These are phyloP conservation scores for Ciconia maguari DNA, from an alignment of 2,113 vertebrate species.

Conservation along the genomic window DNA sequence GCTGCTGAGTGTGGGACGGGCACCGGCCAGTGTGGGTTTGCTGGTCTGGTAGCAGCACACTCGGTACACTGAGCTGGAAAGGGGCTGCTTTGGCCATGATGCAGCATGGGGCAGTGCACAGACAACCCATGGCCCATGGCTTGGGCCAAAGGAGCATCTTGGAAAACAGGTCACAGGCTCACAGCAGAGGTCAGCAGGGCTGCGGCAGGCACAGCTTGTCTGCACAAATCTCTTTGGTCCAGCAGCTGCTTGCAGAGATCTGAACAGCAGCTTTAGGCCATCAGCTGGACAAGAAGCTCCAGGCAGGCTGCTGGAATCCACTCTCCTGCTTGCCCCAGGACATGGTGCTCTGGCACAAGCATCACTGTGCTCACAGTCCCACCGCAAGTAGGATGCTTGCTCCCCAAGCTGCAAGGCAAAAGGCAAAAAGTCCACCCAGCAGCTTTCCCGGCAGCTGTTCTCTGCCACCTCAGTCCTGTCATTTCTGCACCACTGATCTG, in stretches of 20 bases:
- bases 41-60: neutral
- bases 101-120: rapidly evolving
- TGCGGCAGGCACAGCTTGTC: neutral
- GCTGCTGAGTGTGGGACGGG: neutral
- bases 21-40: rapidly evolving
- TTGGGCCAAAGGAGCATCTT: neutral
- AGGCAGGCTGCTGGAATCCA: neutral
- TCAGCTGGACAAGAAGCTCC: neutral
- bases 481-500: neutral
- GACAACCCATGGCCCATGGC: neutral
- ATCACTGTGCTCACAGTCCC: neutral
- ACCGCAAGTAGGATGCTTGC: neutral
- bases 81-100: neutral
- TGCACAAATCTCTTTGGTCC: neutral
- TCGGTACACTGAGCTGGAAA: rapidly evolving
- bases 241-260: neutral
- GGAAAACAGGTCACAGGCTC: neutral
- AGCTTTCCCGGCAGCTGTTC: neutral
- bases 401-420: neutral
- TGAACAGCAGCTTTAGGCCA: neutral
- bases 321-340: neutral
- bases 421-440: neutral
- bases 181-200: neutral
- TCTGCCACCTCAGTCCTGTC: neutral
- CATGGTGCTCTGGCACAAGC: neutral